Evolutionary conservation across 1,140 invertebrate genomes (phyloP).

Genomic region (Tetramorium parvispinum): DNA sequence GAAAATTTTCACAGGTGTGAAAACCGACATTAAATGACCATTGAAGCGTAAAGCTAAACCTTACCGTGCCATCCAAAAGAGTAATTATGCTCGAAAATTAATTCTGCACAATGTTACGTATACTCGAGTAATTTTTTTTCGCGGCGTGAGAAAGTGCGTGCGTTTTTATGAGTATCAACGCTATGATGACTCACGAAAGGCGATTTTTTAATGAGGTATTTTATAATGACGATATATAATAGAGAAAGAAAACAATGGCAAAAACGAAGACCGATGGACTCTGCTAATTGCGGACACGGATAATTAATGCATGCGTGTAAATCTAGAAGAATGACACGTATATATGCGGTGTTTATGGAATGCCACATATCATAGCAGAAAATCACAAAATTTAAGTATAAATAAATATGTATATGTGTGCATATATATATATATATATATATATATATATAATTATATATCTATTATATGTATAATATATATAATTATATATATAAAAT

Average conservation of each 20-base stretch:
- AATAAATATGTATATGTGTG: slow-evolving; percentile 34
- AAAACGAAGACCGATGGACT: neutral
- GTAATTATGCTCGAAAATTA: neutral
- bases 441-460: slow-evolving; percentile 4
- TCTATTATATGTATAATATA: neutral
- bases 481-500: slow-evolving; percentile 29
- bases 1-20: neutral
- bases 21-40: slow-evolving; percentile 9
- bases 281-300: slow-evolving; percentile 8
- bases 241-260: neutral
- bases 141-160: neutral
- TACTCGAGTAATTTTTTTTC: neutral
- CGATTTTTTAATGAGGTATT: slow-evolving; percentile 3
- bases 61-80: slow-evolving; percentile 32
- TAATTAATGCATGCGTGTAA: neutral
- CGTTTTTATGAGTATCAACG: neutral
- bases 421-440: neutral
- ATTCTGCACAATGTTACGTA: slow-evolving; percentile 14
- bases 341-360: slow-evolving; percentile 9
- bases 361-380: neutral
- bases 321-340: neutral
- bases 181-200: neutral
- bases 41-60: slow-evolving; percentile 14
- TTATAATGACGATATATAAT: neutral
- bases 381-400: slow-evolving; percentile 24